These are phyloP conservation scores for Ophiodon elongatus DNA, from an alignment of 2,113 vertebrate species.

Conservation along the genomic window DNA sequence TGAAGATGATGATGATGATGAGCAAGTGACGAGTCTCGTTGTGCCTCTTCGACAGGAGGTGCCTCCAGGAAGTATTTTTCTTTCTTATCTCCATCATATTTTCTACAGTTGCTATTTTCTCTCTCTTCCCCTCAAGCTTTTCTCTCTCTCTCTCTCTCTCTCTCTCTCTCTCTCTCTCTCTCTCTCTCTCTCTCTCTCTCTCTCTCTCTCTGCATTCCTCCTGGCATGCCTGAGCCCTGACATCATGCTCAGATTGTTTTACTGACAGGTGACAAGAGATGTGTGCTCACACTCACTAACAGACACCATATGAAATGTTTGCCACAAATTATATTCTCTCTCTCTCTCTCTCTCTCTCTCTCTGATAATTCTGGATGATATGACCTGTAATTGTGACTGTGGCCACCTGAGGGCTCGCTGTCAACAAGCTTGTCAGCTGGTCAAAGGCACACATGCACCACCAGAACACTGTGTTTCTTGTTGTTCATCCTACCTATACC, in stretches of 20 bases:
- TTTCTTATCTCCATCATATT: not conserved
- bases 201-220: constrained; percentile 22
- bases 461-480: not conserved
- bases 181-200: constrained; percentile 3
- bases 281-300: not conserved
- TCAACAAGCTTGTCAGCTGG: not conserved
- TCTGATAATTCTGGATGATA: not conserved
- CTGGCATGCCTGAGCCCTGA: constrained; percentile 15
- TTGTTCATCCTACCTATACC: not conserved
- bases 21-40: no score
- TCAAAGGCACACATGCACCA: not conserved
- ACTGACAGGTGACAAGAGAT: not conserved
- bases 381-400: not conserved
- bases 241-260: constrained; percentile 17
- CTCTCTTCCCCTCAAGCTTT: not conserved
- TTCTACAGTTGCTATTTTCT: not conserved
- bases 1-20: constrained; percentile 6
- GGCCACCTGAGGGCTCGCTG: constrained; percentile 22
- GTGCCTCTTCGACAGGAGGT: not conserved
- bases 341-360: not conserved
- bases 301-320: not conserved
- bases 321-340: not conserved
- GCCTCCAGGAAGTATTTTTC: not conserved
- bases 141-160: constrained; percentile 3
- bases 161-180: constrained; percentile 1